These are phyloP conservation scores for Nautilus pompilius DNA, from an alignment of 1,140 invertebrate species.

Conservation along the genomic window DNA sequence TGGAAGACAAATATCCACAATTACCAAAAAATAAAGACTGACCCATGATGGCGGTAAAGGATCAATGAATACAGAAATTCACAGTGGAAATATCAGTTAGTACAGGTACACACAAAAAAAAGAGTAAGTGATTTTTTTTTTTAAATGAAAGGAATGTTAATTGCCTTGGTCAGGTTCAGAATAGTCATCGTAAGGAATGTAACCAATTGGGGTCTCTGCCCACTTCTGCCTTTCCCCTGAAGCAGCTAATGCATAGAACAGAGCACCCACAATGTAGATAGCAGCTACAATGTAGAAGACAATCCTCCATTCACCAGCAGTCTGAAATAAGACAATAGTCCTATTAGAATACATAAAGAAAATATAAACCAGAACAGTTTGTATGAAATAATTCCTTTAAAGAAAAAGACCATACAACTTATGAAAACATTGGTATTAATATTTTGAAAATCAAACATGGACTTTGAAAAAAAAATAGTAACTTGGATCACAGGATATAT, in stretches of 20 bases:
- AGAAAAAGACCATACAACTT: no score
- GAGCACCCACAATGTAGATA: conserved; percentile 48
- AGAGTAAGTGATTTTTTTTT: neutral
- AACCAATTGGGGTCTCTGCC: conserved; percentile 42
- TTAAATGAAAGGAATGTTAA: neutral
- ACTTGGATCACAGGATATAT: no score
- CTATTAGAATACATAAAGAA: no score
- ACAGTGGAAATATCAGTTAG: conserved; percentile 10
- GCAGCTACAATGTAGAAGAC: conserved; percentile 51
- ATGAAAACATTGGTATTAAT: no score
- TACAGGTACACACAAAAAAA: conserved; percentile 8
- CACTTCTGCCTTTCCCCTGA: conserved; percentile 43
- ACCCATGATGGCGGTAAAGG: neutral
- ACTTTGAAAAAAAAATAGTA: no score
- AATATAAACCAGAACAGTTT: no score
- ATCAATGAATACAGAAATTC: neutral
- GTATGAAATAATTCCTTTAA: no score
- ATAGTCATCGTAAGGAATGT: conserved; percentile 37
- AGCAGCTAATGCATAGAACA: conserved; percentile 47
- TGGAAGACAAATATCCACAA: neutral
- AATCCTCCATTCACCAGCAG: conserved; percentile 47
- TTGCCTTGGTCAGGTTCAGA: conserved; percentile 15
- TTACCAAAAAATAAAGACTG: neutral
- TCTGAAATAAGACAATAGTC: conserved; percentile 24
- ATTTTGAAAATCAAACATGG: no score